A percentile compares a stretch with the other conserved stretches of the same genome.
Conservation (phyloP, 2,888 invertebrate species). For the Drosophila longiperda region DNA sequence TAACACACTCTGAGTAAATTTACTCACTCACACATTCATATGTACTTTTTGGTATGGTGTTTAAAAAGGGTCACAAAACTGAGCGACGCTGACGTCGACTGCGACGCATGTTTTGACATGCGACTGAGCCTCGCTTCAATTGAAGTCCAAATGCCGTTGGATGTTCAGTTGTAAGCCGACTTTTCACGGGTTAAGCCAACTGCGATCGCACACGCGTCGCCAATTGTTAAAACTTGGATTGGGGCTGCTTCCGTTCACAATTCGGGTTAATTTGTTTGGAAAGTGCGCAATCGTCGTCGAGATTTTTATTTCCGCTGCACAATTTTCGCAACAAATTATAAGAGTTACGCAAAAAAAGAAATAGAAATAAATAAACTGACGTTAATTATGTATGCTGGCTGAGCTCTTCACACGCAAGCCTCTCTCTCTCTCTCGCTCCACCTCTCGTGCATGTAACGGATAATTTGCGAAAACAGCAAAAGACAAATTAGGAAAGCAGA, state of each 20-base stretch:
- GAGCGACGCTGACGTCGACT: slow-evolving; percentile 9
- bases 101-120: slow-evolving; percentile 45
- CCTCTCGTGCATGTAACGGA: slow-evolving; percentile 48
- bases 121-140: slow-evolving; percentile 69
- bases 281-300: slow-evolving; percentile 49
- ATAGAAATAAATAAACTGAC: slow-evolving; percentile 29
- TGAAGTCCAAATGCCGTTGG: slow-evolving; percentile 55
- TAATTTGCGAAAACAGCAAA: slow-evolving; percentile 49
- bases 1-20: background rate
- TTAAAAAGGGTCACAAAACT: slow-evolving; percentile 64
- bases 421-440: slow-evolving; percentile 6
- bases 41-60: slow-evolving; percentile 25
- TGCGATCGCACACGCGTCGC: slow-evolving; percentile 44
- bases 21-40: slow-evolving; percentile 10
- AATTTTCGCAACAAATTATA: slow-evolving; percentile 61
- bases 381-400: slow-evolving; percentile 26
- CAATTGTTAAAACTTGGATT: slow-evolving; percentile 35
- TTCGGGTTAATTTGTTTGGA: slow-evolving; percentile 78
- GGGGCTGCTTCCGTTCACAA: slow-evolving; percentile 63
- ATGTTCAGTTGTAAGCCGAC: slow-evolving; percentile 72
- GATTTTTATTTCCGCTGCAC: slow-evolving; percentile 66
- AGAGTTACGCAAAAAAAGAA: slow-evolving; percentile 52
- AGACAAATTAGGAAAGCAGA: slow-evolving; percentile 48
- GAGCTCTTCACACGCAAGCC: slow-evolving; percentile 24
- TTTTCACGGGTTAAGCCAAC: slow-evolving; percentile 67